Conservation (phyloP, 30 jellyfish, hydroid and myxozoan species). For the Aurelia coerulea region DNA sequence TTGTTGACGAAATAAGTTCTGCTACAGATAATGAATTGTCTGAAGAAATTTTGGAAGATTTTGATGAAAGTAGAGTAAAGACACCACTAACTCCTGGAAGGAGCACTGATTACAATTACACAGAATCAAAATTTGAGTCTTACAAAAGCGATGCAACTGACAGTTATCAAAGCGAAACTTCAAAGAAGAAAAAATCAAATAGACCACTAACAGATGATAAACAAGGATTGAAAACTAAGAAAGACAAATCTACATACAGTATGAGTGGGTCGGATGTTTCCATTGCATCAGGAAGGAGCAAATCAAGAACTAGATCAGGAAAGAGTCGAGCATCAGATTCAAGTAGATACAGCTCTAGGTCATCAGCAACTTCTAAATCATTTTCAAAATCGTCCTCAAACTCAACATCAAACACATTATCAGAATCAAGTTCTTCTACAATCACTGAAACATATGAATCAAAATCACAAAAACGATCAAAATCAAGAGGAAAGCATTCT, state of each 20-base stretch:
- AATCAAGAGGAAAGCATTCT: background rate
- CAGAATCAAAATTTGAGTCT: conserved; percentile 59
- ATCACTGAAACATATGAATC: background rate
- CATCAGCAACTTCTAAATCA: background rate
- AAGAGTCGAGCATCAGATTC: background rate
- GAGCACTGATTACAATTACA: conserved; percentile 51
- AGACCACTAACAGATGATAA: background rate
- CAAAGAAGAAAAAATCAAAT: background rate
- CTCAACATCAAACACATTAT: background rate
- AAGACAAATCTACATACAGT: background rate
- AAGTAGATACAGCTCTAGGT: background rate
- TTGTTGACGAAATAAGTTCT: background rate
- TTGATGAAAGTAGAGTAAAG: conserved; percentile 42
- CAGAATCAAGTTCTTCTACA: conserved; percentile 20
- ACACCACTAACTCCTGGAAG: conserved; percentile 45
- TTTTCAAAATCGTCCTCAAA: conserved; percentile 17
- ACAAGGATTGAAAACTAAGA: background rate
- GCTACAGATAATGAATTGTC: conserved; percentile 22
- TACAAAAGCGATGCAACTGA: conserved; percentile 13
- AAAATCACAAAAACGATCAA: background rate
- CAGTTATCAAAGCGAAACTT: background rate
- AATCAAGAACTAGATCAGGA: background rate
- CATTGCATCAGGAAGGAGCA: background rate
- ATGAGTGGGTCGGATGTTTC: background rate
- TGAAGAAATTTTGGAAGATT: conserved; percentile 59